Percentiles rank a stretch among this genome's conserved stretches.
Conservation (phyloP, 1,140 invertebrate genomes). For the Drosophila bocqueti region DNA sequence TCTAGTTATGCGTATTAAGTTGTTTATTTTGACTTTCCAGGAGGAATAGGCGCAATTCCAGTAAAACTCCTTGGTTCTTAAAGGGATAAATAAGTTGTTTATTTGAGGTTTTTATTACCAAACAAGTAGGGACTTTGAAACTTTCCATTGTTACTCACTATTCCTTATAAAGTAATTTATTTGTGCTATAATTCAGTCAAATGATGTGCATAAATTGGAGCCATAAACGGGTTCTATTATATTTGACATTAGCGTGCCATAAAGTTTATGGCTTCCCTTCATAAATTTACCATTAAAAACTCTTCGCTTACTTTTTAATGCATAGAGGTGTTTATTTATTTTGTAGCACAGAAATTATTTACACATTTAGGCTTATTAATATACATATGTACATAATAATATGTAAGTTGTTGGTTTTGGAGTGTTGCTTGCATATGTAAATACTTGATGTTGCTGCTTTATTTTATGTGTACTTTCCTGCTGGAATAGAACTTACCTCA, state of each 20-base stretch:
- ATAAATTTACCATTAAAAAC: conserved; percentile 11
- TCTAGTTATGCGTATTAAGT: too few relatives aligned
- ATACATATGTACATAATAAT: neutral
- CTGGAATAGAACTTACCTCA: conserved; percentile 7
- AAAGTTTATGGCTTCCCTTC: conserved; percentile 1
- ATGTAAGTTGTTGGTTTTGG: conserved; percentile 3
- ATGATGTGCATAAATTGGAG: conserved; percentile 21
- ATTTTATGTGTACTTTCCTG: neutral
- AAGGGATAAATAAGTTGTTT: conserved; percentile 9
- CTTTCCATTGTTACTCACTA: conserved; percentile 12
- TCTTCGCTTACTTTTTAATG: neutral
- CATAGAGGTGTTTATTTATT: conserved; percentile 10
- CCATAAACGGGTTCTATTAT: conserved; percentile 12
- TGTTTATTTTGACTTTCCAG: neutral
- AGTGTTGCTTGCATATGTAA: too few relatives aligned
- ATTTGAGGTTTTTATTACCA: conserved; percentile 13
- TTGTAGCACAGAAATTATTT: neutral
- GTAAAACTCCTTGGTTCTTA: neutral
- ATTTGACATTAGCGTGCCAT: conserved; percentile 27
- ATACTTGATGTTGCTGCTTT: neutral
- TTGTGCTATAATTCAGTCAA: neutral
- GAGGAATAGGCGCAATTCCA: neutral
- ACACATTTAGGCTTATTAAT: neutral
- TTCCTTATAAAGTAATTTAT: conserved; percentile 11
- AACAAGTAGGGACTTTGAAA: neutral